Evolutionary conservation across 2,888 invertebrate genomes (phyloP).

Genomic region (Monopis laevigella): DNA sequence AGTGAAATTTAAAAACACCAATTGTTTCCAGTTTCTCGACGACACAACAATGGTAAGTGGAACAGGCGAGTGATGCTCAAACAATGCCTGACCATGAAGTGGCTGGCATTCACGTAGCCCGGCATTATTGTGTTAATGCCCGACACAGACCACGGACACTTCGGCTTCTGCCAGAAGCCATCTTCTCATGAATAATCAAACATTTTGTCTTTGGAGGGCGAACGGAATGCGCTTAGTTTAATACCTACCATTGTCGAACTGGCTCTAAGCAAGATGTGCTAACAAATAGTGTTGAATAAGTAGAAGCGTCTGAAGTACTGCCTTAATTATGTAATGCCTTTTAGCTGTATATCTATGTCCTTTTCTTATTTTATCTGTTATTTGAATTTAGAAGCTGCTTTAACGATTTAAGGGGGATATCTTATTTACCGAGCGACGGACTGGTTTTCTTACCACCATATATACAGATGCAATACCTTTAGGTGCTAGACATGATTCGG

Average conservation of each 20-base stretch:
- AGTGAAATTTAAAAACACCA: too few species aligned
- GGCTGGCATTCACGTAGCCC: conserved; percentile 33
- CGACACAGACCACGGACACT: conserved; percentile 29
- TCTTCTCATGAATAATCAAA: conserved; percentile 54
- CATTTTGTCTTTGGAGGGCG: conserved; percentile 43
- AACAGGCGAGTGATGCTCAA: conserved; percentile 6
- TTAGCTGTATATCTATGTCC: neutral
- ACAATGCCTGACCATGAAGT: conserved; percentile 40
- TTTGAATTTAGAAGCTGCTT: too few species aligned
- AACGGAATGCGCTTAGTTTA: conserved; percentile 1
- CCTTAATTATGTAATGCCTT: neutral
- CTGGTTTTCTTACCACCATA: too few species aligned
- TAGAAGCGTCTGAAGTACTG: neutral
- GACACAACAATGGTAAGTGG: conserved; percentile 4
- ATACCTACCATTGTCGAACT: conserved; percentile 4
- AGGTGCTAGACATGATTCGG: too few species aligned
- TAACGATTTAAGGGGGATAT: too few species aligned
- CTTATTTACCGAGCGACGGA: too few species aligned
- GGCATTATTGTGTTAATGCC: conserved; percentile 54
- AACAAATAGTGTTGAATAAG: conserved; percentile 1
- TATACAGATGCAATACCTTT: too few species aligned
- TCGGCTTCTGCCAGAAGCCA: conserved; percentile 24
- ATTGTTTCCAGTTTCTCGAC: too few species aligned
- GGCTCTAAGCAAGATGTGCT: neutral
- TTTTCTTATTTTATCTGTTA: neutral